Conservation (phyloP, 2,113 vertebrate species). For the Cryptomyrus ogoouensis region DNA sequence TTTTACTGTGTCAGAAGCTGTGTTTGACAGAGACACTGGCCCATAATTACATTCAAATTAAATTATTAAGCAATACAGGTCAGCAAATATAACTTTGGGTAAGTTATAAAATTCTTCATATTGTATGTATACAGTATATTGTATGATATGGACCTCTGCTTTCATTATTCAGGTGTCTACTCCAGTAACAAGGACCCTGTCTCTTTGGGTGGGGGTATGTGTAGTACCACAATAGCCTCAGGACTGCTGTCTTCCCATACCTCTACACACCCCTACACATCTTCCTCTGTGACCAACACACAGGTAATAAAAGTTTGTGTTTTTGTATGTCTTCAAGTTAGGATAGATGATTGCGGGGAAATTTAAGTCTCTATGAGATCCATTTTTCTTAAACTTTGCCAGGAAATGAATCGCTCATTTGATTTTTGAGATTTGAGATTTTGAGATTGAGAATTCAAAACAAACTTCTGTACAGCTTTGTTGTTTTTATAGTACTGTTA, state of each 20-base stretch:
- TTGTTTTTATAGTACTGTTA: background rate
- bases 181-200: constrained; percentile 10
- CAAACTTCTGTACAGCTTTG: background rate
- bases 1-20: background rate
- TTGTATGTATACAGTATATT: background rate
- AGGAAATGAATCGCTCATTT: background rate
- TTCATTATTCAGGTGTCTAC: background rate
- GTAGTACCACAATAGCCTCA: background rate
- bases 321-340: background rate
- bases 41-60: background rate
- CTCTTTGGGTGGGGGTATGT: background rate
- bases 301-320: constrained; percentile 3
- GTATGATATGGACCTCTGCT: background rate
- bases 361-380: background rate
- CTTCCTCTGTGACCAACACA: constrained; percentile 4
- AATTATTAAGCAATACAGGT: background rate
- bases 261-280: background rate
- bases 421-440: background rate
- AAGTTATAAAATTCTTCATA: background rate
- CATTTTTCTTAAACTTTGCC: background rate
- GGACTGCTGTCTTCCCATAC: constrained; percentile 12
- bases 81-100: background rate
- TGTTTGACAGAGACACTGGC: background rate
- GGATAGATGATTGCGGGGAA: background rate
- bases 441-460: background rate